phyloP scores from a whole-genome alignment of 2,888 invertebrate species.

The Microchrysa polita region DNA sequence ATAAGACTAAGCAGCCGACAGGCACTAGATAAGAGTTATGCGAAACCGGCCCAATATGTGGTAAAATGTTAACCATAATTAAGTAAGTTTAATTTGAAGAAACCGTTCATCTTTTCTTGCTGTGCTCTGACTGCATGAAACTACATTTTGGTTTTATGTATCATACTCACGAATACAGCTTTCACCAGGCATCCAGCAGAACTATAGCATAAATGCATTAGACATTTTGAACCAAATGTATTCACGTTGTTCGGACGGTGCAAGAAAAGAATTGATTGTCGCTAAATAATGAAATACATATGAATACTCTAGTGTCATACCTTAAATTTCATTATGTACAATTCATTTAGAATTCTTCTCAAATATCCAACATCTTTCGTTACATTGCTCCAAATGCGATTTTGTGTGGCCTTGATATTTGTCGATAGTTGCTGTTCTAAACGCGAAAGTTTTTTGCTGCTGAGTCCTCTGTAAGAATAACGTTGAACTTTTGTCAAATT shows the following conservation, averaged over 20 bases:
- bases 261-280: slow-evolving; percentile 21
- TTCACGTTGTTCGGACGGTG: not conserved
- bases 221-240: not conserved
- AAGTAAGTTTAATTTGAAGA: too few relatives aligned
- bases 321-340: slow-evolving; percentile 84
- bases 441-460: slow-evolving; percentile 76
- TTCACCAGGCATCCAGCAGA: slow-evolving; percentile 22
- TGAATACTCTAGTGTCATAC: too few relatives aligned
- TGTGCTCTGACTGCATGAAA: not conserved
- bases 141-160: not conserved
- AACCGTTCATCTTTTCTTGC: slow-evolving; percentile 3
- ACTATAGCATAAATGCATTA: not conserved
- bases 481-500: slow-evolving; percentile 54
- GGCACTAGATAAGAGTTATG: too few relatives aligned
- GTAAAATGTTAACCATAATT: too few relatives aligned
- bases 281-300: too few relatives aligned
- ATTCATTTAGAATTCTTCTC: slow-evolving; percentile 80
- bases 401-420: slow-evolving; percentile 82
- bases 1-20: too few relatives aligned
- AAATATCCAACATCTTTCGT: slow-evolving; percentile 79
- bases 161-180: slow-evolving; percentile 18
- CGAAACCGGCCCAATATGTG: too few relatives aligned
- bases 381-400: slow-evolving; percentile 79
- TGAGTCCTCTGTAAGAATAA: slow-evolving; percentile 61
- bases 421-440: slow-evolving; percentile 80